These are phyloP conservation scores for Perizoma flavofasciatum DNA, from an alignment of 2,888 invertebrate genomes.

Conservation along the genomic window DNA sequence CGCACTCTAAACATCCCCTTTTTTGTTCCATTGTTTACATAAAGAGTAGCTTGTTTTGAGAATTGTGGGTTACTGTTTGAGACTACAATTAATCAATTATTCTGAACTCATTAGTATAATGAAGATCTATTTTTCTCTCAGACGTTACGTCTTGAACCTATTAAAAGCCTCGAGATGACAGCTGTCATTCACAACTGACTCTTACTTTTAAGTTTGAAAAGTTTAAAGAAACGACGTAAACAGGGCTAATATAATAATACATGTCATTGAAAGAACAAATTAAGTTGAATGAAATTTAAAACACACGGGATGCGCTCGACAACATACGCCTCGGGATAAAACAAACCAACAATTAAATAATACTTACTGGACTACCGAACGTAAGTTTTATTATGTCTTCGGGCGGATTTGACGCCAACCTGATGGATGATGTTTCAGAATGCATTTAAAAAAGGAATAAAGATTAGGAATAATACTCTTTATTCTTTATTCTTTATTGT, in stretches of 20 bases:
- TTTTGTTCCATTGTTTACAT: slow-evolving; percentile 75
- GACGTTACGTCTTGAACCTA: not conserved
- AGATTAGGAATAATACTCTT: no score
- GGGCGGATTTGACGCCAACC: slow-evolving; percentile 73
- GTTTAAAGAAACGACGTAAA: slow-evolving; percentile 33
- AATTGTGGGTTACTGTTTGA: slow-evolving; percentile 65
- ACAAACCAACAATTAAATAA: slow-evolving; percentile 80
- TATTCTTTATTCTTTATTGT: no score
- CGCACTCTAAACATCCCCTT: slow-evolving; percentile 80
- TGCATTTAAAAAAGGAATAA: slow-evolving; percentile 38
- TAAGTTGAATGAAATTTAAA: slow-evolving; percentile 53
- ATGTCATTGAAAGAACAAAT: slow-evolving; percentile 48
- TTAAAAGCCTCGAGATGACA: slow-evolving; percentile 35
- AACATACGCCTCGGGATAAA: slow-evolving; percentile 61
- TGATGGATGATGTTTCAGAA: slow-evolving; percentile 68
- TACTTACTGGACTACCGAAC: slow-evolving; percentile 79
- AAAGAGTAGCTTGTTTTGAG: slow-evolving; percentile 66
- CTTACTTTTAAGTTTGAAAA: slow-evolving; percentile 23
- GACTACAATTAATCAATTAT: slow-evolving; percentile 32
- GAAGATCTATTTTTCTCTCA: slow-evolving; percentile 8
- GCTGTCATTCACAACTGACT: slow-evolving; percentile 31
- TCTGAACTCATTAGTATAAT: slow-evolving; percentile 1
- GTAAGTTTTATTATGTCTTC: slow-evolving; percentile 73
- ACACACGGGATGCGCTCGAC: slow-evolving; percentile 51
- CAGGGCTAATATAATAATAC: slow-evolving; percentile 28